Conservation (phyloP, 2,888 invertebrate genomes). For the Xanthorhoe spadicearia region DNA sequence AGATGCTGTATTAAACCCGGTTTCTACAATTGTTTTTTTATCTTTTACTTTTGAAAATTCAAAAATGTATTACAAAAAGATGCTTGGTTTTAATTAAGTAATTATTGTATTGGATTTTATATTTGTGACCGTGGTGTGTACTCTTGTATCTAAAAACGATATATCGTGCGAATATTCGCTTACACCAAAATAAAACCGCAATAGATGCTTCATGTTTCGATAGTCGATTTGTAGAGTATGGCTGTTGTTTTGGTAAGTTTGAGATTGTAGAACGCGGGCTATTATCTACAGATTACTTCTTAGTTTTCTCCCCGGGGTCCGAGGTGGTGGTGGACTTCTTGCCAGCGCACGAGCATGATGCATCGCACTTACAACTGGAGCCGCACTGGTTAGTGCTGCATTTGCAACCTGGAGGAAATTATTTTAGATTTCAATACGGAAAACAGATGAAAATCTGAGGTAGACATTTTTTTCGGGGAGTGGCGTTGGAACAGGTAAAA, state of each 20-base stretch:
- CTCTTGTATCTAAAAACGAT: too few species aligned
- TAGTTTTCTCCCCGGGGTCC: conserved; percentile 55
- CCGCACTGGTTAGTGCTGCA: conserved; percentile 74
- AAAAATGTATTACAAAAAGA: neutral
- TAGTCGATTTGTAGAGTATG: too few species aligned
- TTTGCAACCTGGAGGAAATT: conserved; percentile 68
- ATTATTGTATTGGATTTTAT: too few species aligned
- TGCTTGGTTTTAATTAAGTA: too few species aligned
- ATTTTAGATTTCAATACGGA: neutral
- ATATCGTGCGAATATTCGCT: too few species aligned
- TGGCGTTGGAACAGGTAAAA: too few species aligned
- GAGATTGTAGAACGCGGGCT: neutral
- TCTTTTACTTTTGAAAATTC: neutral
- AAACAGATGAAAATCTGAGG: too few species aligned
- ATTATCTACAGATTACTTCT: conserved; percentile 57
- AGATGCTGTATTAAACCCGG: neutral
- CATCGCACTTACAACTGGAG: conserved; percentile 73
- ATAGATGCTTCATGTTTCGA: too few species aligned
- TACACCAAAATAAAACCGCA: too few species aligned
- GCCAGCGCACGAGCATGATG: conserved; percentile 72
- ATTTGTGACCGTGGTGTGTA: too few species aligned
- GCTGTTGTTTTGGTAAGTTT: neutral
- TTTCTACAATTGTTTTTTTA: neutral
- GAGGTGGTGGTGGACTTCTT: conserved; percentile 59
- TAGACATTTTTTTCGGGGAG: too few species aligned